A percentile compares a stretch with the other conserved stretches of the same genome.
Evolutionary conservation across 2,888 invertebrate species (phyloP).

Genomic region (Elaeidobius kamerunicus): DNA sequence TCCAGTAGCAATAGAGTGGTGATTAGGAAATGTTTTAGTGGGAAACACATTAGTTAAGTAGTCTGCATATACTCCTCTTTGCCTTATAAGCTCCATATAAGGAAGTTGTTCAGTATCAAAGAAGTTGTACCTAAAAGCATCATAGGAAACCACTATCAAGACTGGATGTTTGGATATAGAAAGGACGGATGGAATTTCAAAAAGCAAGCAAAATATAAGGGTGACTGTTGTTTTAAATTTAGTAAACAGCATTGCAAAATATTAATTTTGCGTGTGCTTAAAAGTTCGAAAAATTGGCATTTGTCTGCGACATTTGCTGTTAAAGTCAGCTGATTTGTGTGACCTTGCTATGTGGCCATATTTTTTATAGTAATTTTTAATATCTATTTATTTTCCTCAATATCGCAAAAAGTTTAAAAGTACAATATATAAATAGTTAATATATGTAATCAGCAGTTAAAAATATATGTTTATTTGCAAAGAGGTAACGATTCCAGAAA

Average conservation of each 20-base stretch:
- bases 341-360: no score
- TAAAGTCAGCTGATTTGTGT: no score
- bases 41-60: conserved; percentile 62
- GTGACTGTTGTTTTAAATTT: background rate
- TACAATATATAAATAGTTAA: no score
- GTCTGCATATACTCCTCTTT: conserved; percentile 56
- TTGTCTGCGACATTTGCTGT: no score
- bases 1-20: conserved; percentile 69
- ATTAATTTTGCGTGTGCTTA: background rate
- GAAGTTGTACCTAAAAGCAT: conserved; percentile 69
- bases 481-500: no score
- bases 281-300: background rate
- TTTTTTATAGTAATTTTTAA: no score
- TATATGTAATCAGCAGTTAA: no score
- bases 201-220: background rate
- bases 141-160: conserved; percentile 63
- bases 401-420: no score
- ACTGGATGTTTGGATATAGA: conserved; percentile 50
- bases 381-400: no score
- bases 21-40: conserved; percentile 74
- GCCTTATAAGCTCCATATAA: conserved; percentile 55
- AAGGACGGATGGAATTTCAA: conserved; percentile 8
- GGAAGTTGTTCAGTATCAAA: conserved; percentile 57
- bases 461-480: no score
- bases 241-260: background rate